phyloP scores from a whole-genome alignment of 2,888 invertebrate genomes.

The Julus scanicus region DNA sequence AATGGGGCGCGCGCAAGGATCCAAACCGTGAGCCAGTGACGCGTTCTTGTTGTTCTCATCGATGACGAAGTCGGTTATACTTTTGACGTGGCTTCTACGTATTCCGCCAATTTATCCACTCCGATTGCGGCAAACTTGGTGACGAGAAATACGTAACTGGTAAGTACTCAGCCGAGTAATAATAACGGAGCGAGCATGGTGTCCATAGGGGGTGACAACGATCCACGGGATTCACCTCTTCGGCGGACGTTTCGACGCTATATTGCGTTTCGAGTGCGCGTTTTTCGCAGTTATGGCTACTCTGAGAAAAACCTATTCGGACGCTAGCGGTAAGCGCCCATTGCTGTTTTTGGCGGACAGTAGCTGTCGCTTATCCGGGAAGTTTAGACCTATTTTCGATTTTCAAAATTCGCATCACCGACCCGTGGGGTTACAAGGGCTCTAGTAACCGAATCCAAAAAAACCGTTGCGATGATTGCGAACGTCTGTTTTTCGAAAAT shows the following conservation, averaged over 20 bases:
- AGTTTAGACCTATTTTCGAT: neutral
- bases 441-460: neutral
- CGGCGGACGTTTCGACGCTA: neutral
- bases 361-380: neutral
- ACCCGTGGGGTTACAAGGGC: neutral
- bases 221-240: neutral
- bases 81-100: conserved; percentile 72
- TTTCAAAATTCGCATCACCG: neutral
- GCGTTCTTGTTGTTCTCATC: conserved; percentile 56
- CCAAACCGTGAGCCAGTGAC: conserved; percentile 51
- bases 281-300: neutral
- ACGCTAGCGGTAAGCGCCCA: neutral
- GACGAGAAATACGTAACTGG: conserved; percentile 93
- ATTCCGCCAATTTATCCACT: conserved; percentile 90
- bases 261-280: neutral
- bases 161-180: conserved; percentile 64
- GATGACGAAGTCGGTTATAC: conserved; percentile 59
- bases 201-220: conserved; percentile 51
- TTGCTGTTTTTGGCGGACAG: neutral
- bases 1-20: neutral
- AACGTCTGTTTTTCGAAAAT: neutral
- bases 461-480: neutral
- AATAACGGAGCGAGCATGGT: conserved; percentile 58
- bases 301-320: neutral
- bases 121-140: conserved; percentile 90